These are phyloP conservation scores for Herpetotheres cachinnans DNA, from an alignment of 2,113 vertebrate species.

Conservation along the genomic window DNA sequence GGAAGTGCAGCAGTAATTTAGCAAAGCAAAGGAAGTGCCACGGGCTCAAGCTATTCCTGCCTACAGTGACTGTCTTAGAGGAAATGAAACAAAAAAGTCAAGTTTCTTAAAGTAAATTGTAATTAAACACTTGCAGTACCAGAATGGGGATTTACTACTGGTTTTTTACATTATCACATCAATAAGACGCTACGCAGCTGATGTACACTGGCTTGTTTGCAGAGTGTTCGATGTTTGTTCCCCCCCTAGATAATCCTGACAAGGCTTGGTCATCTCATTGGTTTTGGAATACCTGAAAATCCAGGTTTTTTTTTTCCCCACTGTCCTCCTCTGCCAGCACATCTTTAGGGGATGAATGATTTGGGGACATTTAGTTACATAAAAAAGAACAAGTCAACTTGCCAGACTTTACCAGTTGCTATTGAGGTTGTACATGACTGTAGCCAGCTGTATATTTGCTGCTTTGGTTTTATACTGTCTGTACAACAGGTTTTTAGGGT, in stretches of 20 bases:
- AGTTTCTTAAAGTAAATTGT: neutral
- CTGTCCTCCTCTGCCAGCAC: neutral
- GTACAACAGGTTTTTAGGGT: neutral
- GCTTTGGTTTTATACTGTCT: neutral
- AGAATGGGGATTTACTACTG: neutral
- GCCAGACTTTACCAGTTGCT: neutral
- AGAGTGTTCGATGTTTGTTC: accelerated
- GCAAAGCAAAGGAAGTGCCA: neutral
- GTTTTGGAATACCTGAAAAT: neutral
- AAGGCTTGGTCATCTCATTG: neutral
- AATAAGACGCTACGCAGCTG: neutral
- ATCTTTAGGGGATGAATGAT: neutral
- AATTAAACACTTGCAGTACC: neutral
- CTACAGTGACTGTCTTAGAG: neutral
- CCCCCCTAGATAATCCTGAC: neutral
- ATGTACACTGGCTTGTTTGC: neutral
- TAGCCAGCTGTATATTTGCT: neutral
- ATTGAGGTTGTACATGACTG: neutral
- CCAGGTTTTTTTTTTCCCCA: neutral
- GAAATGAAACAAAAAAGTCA: neutral
- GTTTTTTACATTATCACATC: neutral
- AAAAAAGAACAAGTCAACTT: neutral
- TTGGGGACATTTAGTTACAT: neutral
- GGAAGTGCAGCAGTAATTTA: neutral
- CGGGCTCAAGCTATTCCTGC: neutral